A percentile compares a stretch with the other conserved stretches of the same genome.
Evolutionary conservation across 1,140 invertebrate genomes (phyloP).

Genomic region (Euura saliciscinereae): DNA sequence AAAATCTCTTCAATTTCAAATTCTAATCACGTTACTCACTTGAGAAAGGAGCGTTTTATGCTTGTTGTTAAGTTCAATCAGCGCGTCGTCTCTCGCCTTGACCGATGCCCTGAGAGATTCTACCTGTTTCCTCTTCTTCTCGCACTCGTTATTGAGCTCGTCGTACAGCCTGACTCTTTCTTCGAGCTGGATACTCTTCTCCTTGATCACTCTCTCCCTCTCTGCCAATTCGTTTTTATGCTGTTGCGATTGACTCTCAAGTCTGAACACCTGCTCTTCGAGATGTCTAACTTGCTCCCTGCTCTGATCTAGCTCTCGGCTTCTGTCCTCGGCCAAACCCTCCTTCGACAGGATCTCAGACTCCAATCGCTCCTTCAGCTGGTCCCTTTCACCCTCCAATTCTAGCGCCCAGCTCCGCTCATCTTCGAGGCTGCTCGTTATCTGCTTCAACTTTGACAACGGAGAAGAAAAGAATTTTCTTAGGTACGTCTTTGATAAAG

Average conservation of each 20-base stretch:
- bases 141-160: conserved; percentile 41
- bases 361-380: conserved; percentile 44
- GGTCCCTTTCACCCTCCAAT: conserved; percentile 50
- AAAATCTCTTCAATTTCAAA: background rate
- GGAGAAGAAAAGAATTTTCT: background rate
- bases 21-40: conserved; percentile 31
- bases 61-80: conserved; percentile 54
- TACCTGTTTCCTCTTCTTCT: conserved; percentile 55
- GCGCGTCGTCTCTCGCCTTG: conserved; percentile 51
- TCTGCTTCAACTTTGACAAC: conserved; percentile 46
- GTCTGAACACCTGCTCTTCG: conserved; percentile 53
- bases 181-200: conserved; percentile 44
- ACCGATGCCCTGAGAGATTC: conserved; percentile 49
- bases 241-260: conserved; percentile 44
- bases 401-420: conserved; percentile 52
- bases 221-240: conserved; percentile 46
- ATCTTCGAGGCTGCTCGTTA: conserved; percentile 47
- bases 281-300: conserved; percentile 49
- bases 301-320: conserved; percentile 41
- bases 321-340: conserved; percentile 38
- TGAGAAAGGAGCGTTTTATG: conserved; percentile 49
- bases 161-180: conserved; percentile 48
- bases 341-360: conserved; percentile 39
- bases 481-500: background rate
- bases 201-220: conserved; percentile 48